phyloP scores from a whole-genome alignment of 2,797 vertebrate species.

The Cottoperca gobio region DNA sequence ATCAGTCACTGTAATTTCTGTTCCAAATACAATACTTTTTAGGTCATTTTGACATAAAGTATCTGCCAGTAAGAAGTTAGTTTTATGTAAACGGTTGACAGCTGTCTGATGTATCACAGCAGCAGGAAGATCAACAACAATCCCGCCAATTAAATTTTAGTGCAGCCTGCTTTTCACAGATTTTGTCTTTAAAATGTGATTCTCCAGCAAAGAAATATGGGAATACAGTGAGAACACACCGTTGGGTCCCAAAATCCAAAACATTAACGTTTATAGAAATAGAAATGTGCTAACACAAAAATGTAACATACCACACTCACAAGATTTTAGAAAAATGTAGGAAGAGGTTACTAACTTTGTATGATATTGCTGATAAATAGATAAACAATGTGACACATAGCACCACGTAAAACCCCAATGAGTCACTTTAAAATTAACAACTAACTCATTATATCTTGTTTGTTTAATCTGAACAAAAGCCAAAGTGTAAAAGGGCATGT shows the following conservation, averaged over 20 bases:
- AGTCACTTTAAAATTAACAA: background rate
- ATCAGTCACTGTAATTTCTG: background rate
- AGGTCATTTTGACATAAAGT: background rate
- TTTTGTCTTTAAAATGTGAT: background rate
- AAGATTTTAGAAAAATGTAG: too few species aligned
- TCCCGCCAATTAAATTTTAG: background rate
- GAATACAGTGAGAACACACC: background rate
- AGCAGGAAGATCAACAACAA: background rate
- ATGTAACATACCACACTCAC: background rate
- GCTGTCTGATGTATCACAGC: background rate
- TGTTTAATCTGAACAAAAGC: background rate
- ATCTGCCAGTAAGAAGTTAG: background rate
- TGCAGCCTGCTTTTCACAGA: background rate
- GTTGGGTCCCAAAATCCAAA: background rate
- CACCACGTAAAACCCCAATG: background rate
- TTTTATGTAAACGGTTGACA: background rate
- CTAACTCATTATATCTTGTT: background rate
- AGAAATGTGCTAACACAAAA: background rate
- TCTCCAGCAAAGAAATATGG: background rate
- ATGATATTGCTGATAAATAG: background rate
- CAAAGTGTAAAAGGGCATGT: background rate
- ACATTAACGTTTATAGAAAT: background rate
- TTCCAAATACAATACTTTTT: background rate
- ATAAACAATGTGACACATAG: background rate
- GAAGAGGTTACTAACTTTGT: background rate